These are phyloP conservation scores for Cryptoblepharus egeriae DNA, from an alignment of 2,797 vertebrate species.

Conservation along the genomic window DNA sequence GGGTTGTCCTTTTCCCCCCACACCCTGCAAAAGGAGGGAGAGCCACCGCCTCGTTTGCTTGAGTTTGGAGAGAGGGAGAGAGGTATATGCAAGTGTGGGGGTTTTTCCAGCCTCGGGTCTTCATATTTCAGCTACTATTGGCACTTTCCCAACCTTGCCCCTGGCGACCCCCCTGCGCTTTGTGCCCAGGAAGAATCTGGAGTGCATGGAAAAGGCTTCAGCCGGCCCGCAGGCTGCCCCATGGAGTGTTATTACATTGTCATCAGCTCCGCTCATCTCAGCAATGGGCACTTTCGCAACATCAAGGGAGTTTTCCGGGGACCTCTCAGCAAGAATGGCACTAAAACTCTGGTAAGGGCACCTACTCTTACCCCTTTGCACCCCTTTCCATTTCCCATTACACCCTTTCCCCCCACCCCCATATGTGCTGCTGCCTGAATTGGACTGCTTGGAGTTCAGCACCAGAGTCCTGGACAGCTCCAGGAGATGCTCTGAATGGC, in stretches of 20 bases:
- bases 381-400: too few species aligned
- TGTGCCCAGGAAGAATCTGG: constrained; percentile 38
- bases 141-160: neutral
- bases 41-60: neutral
- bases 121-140: neutral
- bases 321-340: constrained; percentile 89
- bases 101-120: neutral
- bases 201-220: constrained; percentile 53
- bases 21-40: constrained; percentile 18
- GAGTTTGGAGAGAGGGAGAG: neutral
- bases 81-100: neutral
- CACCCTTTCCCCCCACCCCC: neutral
- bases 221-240: constrained; percentile 65
- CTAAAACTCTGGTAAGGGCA: constrained; percentile 88
- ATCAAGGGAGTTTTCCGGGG: constrained; percentile 99
- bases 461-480: constrained; percentile 14
- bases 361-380: neutral
- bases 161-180: neutral
- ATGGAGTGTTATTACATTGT: constrained; percentile 99
- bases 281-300: constrained; percentile 96
- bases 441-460: neutral
- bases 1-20: constrained; percentile 13
- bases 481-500: too few species aligned
- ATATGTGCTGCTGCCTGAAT: constrained; percentile 4
- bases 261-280: constrained; percentile 98